Evolutionary conservation across 2,888 invertebrate species (phyloP).

Genomic region (Epirrita christyi): DNA sequence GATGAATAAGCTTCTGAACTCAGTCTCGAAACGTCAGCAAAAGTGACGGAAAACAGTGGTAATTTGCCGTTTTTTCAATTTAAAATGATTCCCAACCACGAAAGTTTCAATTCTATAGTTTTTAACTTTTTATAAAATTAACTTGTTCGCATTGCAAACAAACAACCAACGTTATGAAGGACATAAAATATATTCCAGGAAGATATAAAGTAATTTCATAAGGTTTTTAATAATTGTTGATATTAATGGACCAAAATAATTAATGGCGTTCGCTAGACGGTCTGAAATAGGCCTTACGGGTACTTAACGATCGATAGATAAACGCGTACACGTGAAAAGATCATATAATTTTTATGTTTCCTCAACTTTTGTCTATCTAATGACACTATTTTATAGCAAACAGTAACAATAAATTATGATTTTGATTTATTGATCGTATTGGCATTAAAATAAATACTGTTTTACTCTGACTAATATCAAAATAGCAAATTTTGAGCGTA

Average conservation of each 20-base stretch:
- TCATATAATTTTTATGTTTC: constrained; percentile 79
- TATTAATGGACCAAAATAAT: constrained; percentile 41
- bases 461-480: constrained; percentile 28
- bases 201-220: neutral
- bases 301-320: constrained; percentile 61
- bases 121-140: neutral
- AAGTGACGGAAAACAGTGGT: too few relatives aligned
- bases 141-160: neutral
- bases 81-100: too few relatives aligned
- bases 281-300: constrained; percentile 31
- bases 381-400: constrained; percentile 67
- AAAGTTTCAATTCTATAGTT: too few relatives aligned
- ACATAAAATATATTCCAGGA: neutral
- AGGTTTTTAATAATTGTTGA: constrained; percentile 6
- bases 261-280: constrained; percentile 55
- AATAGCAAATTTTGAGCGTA: constrained; percentile 10
- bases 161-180: neutral
- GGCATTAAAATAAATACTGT: constrained; percentile 38
- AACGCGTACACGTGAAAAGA: constrained; percentile 73
- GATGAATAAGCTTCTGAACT: too few relatives aligned
- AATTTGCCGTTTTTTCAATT: too few relatives aligned
- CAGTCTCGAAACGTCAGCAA: too few relatives aligned
- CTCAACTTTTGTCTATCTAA: constrained; percentile 58
- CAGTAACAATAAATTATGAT: constrained; percentile 71
- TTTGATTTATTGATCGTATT: constrained; percentile 68